A percentile compares a stretch with the other conserved stretches of the same genome.
phyloP scores from a whole-genome alignment of 2,113 vertebrate species.

The Poecile atricapillus region DNA sequence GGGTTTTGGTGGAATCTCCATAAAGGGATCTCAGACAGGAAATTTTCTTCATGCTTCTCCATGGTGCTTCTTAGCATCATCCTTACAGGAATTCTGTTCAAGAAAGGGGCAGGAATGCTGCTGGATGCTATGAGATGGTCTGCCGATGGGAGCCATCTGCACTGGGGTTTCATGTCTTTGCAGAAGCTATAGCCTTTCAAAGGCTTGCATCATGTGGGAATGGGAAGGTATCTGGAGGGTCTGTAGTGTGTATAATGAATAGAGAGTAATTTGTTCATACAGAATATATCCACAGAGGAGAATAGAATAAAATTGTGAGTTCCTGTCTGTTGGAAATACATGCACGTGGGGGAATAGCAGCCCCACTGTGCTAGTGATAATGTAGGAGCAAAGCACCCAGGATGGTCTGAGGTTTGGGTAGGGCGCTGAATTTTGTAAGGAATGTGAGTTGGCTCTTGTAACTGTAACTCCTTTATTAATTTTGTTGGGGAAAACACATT shows the following conservation, averaged over 20 bases:
- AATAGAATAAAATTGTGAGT: neutral
- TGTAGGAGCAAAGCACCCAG: accelerated
- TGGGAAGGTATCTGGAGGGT: neutral
- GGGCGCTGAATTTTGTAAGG: neutral
- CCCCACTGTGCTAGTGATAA: neutral
- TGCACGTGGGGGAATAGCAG: neutral
- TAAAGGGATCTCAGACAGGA: neutral
- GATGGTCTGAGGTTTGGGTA: neutral
- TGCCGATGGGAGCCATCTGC: neutral
- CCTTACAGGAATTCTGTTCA: neutral
- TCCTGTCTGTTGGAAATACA: neutral
- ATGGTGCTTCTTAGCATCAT: neutral
- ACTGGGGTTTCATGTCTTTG: neutral
- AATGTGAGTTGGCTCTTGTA: neutral
- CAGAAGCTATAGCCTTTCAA: neutral
- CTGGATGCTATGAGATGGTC: neutral
- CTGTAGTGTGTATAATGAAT: neutral
- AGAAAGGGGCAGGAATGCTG: neutral
- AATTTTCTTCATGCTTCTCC: neutral
- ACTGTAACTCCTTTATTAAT: neutral
- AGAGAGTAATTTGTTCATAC: neutral
- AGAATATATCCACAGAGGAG: neutral
- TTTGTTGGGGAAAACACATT: neutral
- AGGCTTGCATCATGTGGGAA: neutral
- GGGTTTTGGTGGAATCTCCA: neutral